Percentiles rank a stretch among this genome's conserved stretches.
Evolutionary conservation across 2,797 vertebrate genomes (phyloP).

Genomic region (Lophotriccus pileatus): DNA sequence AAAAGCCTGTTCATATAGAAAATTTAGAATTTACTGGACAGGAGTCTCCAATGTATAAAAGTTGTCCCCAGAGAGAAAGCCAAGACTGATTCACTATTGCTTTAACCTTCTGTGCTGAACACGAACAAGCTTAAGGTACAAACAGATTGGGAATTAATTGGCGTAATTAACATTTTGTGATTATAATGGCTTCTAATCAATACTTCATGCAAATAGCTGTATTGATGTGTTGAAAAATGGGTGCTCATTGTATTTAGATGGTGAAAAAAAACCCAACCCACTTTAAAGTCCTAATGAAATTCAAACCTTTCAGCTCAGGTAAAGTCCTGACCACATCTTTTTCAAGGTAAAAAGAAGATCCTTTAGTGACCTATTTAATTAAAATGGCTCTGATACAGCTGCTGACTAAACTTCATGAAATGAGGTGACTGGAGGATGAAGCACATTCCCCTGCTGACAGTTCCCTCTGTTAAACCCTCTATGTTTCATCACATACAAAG

Average conservation of each 20-base stretch:
- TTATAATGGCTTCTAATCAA: slow-evolving; percentile 96
- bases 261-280: slow-evolving; percentile 23
- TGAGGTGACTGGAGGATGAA: background rate
- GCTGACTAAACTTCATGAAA: slow-evolving; percentile 35
- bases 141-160: slow-evolving; percentile 99
- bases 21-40: background rate
- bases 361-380: slow-evolving; percentile 62
- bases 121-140: slow-evolving; percentile 84
- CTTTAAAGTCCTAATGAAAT: slow-evolving; percentile 81
- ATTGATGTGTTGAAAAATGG: slow-evolving; percentile 87
- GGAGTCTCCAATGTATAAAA: background rate
- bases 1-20: background rate
- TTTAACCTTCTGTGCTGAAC: slow-evolving; percentile 90
- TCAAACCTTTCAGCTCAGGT: slow-evolving; percentile 77
- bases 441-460: background rate
- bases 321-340: slow-evolving; percentile 76
- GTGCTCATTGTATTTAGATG: slow-evolving; percentile 84
- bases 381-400: slow-evolving; percentile 30
- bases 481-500: background rate
- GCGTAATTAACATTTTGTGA: slow-evolving; percentile 97
- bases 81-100: slow-evolving; percentile 84
- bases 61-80: slow-evolving; percentile 73
- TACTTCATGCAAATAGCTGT: slow-evolving; percentile 91
- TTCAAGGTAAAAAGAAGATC: slow-evolving; percentile 63
- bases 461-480: background rate